phyloP scores from a whole-genome alignment of 2,888 invertebrate genomes.

The Phortica okadai region DNA sequence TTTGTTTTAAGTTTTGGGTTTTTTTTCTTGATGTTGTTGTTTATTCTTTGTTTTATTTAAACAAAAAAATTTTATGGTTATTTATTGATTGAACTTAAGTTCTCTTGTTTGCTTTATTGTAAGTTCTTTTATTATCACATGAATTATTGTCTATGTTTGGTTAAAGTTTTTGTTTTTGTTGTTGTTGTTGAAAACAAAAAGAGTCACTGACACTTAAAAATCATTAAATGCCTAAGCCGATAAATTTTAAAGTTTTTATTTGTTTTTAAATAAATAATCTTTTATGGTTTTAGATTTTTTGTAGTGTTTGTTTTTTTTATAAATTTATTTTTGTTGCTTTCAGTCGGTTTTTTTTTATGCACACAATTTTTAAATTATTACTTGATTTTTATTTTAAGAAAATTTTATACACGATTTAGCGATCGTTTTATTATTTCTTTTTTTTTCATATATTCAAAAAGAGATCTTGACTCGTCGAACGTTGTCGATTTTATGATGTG shows the following conservation, averaged over 20 bases:
- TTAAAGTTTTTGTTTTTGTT: constrained; percentile 33
- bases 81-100: constrained; percentile 53
- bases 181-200: constrained; percentile 50
- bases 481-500: constrained; percentile 76
- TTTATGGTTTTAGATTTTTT: constrained; percentile 18
- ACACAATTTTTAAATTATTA: too few species aligned
- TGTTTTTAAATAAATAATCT: constrained; percentile 53
- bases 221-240: constrained; percentile 52
- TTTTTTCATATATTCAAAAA: constrained; percentile 32
- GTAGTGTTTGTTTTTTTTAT: neutral
- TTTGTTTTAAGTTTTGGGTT: constrained; percentile 28
- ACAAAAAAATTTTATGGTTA: constrained; percentile 46
- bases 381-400: too few species aligned
- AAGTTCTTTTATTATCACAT: constrained; percentile 69
- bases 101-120: constrained; percentile 54
- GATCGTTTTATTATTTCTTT: constrained; percentile 12
- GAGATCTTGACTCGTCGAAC: constrained; percentile 73
- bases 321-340: constrained; percentile 31
- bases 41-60: constrained; percentile 57
- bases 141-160: constrained; percentile 31
- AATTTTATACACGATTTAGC: neutral
- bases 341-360: neutral
- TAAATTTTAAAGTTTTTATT: constrained; percentile 40
- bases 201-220: constrained; percentile 73
- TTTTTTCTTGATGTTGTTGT: constrained; percentile 33